Conservation (phyloP, 1,140 invertebrate species). For the Drosophila virilis region DNA sequence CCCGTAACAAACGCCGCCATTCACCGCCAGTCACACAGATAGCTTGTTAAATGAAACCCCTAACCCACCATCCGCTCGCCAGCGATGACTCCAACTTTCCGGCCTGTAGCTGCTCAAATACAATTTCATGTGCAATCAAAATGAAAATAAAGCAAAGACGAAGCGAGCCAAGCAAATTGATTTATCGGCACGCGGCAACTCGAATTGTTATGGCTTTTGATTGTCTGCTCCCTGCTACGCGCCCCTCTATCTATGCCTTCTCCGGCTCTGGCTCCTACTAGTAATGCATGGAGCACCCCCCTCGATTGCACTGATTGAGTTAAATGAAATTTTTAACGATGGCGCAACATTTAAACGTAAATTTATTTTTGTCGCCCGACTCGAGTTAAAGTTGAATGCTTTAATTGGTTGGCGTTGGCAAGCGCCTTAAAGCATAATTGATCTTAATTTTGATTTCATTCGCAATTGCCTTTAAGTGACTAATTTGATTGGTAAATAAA, state of each 20-base stretch:
- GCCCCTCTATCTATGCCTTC: neutral
- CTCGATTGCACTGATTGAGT: slow-evolving; percentile 65
- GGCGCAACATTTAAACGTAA: slow-evolving; percentile 69
- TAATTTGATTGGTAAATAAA: slow-evolving; percentile 75
- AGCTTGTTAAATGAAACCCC: slow-evolving; percentile 31
- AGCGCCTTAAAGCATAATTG: slow-evolving; percentile 59
- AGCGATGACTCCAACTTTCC: slow-evolving; percentile 25
- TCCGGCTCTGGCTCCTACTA: neutral
- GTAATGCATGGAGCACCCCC: slow-evolving; percentile 3
- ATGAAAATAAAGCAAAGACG: slow-evolving; percentile 52
- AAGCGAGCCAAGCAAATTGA: slow-evolving; percentile 61
- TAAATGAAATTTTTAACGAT: slow-evolving; percentile 70
- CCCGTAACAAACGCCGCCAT: slow-evolving; percentile 15
- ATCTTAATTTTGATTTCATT: slow-evolving; percentile 61
- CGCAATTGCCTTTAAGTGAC: slow-evolving; percentile 62
- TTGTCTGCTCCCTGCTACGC: slow-evolving; percentile 25
- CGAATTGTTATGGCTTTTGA: slow-evolving; percentile 60
- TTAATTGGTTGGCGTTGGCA: slow-evolving; percentile 69
- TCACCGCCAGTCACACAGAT: slow-evolving; percentile 22
- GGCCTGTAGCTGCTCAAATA: slow-evolving; percentile 44
- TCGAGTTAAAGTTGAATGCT: slow-evolving; percentile 34
- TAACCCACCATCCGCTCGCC: neutral
- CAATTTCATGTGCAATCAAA: slow-evolving; percentile 62
- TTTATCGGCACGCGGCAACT: slow-evolving; percentile 76
- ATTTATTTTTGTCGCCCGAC: slow-evolving; percentile 64